Base-by-base conservation (phyloP, 2,888 invertebrate genomes). In the Metacarcinus magister region DNA sequence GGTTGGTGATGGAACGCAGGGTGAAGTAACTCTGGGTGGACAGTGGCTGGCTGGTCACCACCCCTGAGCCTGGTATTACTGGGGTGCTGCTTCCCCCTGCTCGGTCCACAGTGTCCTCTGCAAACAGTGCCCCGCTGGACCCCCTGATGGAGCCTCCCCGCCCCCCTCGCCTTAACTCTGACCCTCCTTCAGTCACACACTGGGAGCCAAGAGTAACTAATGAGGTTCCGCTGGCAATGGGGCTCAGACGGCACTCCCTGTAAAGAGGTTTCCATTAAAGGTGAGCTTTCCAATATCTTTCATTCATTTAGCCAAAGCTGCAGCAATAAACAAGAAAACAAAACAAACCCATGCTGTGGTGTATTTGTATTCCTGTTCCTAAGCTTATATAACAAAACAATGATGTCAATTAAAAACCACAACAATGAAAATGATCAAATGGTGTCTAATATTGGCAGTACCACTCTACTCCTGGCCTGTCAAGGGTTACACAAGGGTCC, bases 171-270 rank as follows among this genome's bases (percentile, higher is more conserved):
- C 94, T 48, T 19, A 96, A 75, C 92, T 96, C 96, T 19, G 95
- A 92, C 10, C 95, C 96, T 28, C 94, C 87, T 44, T 96, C 96
- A 7, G 28, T 39, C 28, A 91, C 48, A 10, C 91, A 44, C 43
- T 95, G 96, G 16, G 96, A 96, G n/a, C 92, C 96, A n/a, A 96
- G 48, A 16, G 96, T 96, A 28, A 93, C 92, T 32, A 96, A 39
- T 19, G 96, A 96, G 5, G 96, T 92, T 23, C 96, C 94, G 93
- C 96, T 96, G 44, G 96, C 96, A 75, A 96, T 96, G 23, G 96
- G 96, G 46, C 96, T 96, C 44, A 96, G 89, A 43, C 92, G 95
- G 48, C 96, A 87, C 19, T 94, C 95, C 44, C 96, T 96, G 93
- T 7, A 94, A 92, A 43, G 32, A 48, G 44, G 46, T n/a, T 94